These are phyloP conservation scores for Diuraphis noxia DNA, from an alignment of 1,140 invertebrate species.

Conservation along the genomic window DNA sequence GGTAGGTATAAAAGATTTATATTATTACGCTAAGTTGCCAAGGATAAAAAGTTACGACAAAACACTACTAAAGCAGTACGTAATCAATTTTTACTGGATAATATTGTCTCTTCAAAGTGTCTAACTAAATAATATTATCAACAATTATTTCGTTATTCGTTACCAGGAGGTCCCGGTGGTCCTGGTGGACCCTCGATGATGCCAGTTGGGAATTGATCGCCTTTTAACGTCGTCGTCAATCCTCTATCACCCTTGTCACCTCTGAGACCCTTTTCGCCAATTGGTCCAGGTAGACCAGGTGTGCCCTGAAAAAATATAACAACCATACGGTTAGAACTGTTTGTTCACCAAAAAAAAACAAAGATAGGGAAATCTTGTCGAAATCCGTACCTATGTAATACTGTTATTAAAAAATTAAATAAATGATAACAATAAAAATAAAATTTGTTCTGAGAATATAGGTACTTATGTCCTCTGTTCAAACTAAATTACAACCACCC, in stretches of 20 bases:
- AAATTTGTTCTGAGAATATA: neutral
- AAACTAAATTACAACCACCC: neutral
- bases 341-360: neutral
- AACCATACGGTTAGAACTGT: neutral
- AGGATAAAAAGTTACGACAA: neutral
- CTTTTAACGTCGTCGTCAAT: conserved; percentile 84
- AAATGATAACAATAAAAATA: neutral
- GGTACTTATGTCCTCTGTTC: neutral
- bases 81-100: neutral
- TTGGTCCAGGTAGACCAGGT: conserved; percentile 66
- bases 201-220: conserved; percentile 81
- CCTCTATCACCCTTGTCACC: conserved; percentile 89
- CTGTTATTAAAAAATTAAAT: neutral
- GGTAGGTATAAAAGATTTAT: neutral
- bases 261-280: conserved; percentile 73
- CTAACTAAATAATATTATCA: conserved; percentile 56
- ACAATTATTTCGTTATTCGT: conserved; percentile 62
- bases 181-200: conserved; percentile 92
- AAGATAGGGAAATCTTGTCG: neutral
- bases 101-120: neutral
- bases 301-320: conserved; percentile 48
- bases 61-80: neutral
- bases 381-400: neutral
- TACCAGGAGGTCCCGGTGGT: conserved; percentile 86
- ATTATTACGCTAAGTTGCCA: neutral